phyloP scores from a whole-genome alignment of 23 tunicate genomes.

The Trididemnum miniatum region DNA sequence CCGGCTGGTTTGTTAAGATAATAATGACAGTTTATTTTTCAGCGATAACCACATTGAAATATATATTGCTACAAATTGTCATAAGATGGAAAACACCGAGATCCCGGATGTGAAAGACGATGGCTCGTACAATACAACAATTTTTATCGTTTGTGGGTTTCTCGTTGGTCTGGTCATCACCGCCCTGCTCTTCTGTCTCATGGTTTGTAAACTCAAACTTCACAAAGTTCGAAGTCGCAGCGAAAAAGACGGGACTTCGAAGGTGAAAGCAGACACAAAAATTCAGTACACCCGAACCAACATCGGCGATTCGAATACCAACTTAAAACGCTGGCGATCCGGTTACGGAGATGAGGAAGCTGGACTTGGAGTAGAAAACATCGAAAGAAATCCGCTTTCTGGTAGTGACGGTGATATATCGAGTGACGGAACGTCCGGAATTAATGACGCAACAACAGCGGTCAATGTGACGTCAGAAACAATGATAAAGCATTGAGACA shows the following conservation, averaged over 20 bases:
- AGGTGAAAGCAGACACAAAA: background rate
- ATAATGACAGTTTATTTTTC: no score
- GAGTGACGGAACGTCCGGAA: background rate
- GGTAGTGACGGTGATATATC: background rate
- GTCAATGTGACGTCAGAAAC: background rate
- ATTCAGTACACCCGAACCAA: background rate
- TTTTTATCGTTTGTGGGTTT: constrained; percentile 17
- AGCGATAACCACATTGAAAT: no score
- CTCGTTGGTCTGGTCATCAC: constrained; percentile 19
- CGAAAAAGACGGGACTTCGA: background rate
- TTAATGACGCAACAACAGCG: background rate
- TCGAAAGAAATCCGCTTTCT: background rate
- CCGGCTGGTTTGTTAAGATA: no score
- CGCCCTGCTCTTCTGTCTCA: constrained; percentile 9
- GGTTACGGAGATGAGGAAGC: constrained; percentile 34
- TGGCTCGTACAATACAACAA: background rate
- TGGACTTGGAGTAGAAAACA: background rate
- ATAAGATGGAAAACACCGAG: no score
- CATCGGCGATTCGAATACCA: background rate
- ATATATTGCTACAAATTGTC: no score
- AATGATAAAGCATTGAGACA: background rate
- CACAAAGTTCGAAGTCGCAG: background rate
- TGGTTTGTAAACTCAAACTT: constrained; percentile 28
- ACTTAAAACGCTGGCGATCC: constrained; percentile 12
- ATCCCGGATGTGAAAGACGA: background rate